These are phyloP conservation scores for Diceros bicornis DNA, from an alignment of 2,797 vertebrate species.

Conservation along the genomic window DNA sequence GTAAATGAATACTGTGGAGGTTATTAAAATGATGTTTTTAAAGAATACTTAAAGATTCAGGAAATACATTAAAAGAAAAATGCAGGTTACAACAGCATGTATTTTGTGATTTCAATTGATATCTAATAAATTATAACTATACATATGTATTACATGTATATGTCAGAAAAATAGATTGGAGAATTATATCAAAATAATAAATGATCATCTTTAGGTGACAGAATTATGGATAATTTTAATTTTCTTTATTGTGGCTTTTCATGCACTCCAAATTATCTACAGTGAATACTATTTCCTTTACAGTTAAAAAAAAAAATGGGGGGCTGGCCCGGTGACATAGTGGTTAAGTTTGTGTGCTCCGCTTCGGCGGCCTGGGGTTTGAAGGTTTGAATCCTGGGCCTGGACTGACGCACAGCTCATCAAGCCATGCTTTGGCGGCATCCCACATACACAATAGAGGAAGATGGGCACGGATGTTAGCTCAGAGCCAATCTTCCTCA, in stretches of 20 bases:
- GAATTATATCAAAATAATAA: background rate
- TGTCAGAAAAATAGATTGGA: background rate
- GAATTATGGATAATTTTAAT: background rate
- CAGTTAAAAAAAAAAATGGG: background rate
- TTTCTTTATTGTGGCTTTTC: conserved; percentile 22
- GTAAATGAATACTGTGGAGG: background rate
- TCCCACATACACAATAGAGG: no score
- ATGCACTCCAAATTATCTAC: background rate
- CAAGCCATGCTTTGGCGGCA: no score
- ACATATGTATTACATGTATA: background rate
- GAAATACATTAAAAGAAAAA: conserved; percentile 31
- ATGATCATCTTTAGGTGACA: background rate
- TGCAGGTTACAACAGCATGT: background rate
- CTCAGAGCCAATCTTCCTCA: no score
- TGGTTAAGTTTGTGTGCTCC: no score
- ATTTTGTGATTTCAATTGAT: background rate
- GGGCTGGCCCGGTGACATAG: no score
- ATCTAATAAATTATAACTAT: background rate
- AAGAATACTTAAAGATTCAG: background rate
- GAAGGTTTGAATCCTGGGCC: no score
- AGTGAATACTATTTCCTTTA: background rate
- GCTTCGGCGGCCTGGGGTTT: no score
- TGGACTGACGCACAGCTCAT: no score
- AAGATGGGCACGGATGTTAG: no score
- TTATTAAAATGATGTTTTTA: conserved; percentile 2